Evolutionary conservation across 2,797 vertebrate species (phyloP).

Genomic region (Micrastur ruficollis): DNA sequence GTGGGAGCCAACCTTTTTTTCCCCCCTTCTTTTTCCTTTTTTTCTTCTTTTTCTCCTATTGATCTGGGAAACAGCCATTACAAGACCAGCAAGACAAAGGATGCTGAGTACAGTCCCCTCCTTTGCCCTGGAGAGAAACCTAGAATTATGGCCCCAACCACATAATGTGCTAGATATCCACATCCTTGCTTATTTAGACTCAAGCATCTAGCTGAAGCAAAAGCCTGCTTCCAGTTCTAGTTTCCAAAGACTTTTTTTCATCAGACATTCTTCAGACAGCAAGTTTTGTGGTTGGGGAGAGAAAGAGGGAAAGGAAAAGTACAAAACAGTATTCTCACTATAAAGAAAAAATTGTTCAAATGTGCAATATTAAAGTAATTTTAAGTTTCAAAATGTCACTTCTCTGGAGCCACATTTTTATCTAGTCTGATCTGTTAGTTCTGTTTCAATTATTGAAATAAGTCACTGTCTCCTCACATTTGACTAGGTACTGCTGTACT

Average conservation of each 20-base stretch:
- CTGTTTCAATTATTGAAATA: neutral
- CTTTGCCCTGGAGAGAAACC: neutral
- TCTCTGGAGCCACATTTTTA: neutral
- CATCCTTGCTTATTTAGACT: neutral
- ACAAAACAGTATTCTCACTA: neutral
- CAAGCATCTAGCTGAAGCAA: neutral
- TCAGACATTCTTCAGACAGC: neutral
- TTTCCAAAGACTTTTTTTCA: neutral
- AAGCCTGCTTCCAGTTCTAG: neutral
- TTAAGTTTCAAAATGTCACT: neutral
- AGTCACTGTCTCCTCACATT: neutral
- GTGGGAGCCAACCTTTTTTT: neutral
- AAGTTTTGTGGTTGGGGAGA: neutral
- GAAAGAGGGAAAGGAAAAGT: neutral
- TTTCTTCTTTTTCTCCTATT: rapidly evolving
- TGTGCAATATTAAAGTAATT: neutral
- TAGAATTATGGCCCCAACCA: neutral
- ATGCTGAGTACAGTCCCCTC: neutral
- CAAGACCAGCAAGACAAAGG: neutral
- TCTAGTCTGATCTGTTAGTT: neutral
- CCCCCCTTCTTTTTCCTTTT: too few relatives aligned
- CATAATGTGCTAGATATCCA: neutral
- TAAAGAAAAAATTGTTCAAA: neutral
- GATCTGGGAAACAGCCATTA: neutral
- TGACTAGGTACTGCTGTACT: neutral